Evolutionary conservation across 92 coral and sea anemone genomes (phyloP).

Genomic region (Phenganax stokvisi): DNA sequence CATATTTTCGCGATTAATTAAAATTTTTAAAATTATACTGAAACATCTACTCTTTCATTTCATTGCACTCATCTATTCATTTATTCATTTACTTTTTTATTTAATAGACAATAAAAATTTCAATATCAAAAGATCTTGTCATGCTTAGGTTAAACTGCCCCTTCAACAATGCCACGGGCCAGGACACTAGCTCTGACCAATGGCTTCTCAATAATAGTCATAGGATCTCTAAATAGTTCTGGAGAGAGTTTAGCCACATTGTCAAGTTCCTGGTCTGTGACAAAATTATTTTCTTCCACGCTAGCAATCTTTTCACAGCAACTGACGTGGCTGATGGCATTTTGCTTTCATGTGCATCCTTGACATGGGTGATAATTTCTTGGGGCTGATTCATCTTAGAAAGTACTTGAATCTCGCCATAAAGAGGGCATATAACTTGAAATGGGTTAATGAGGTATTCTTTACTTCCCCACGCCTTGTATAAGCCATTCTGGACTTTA

Average conservation of each 20-base stretch:
- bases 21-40: too few species aligned
- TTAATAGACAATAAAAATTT: too few species aligned
- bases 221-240: constrained; percentile 39
- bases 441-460: constrained; percentile 49
- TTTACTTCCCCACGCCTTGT: constrained; percentile 36
- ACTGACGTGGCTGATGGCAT: constrained; percentile 13
- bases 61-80: too few species aligned
- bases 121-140: not conserved
- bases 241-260: constrained; percentile 34
- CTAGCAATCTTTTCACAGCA: constrained; percentile 40
- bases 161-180: constrained; percentile 47
- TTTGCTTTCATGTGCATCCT: not conserved
- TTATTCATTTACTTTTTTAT: too few species aligned
- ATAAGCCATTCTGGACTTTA: constrained; percentile 44
- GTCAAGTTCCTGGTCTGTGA: constrained; percentile 39
- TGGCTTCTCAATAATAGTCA: constrained; percentile 2
- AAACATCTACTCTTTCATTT: too few species aligned
- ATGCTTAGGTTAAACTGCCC: constrained; percentile 34
- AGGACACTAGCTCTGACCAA: constrained; percentile 50
- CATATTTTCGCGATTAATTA: too few species aligned
- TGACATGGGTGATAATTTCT: constrained; percentile 37
- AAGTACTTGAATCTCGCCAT: constrained; percentile 40
- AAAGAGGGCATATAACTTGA: constrained; percentile 51
- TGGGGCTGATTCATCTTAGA: constrained; percentile 43
- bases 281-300: constrained; percentile 45